A percentile compares a stretch with the other conserved stretches of the same genome.
phyloP scores from a whole-genome alignment of 2,113 vertebrate genomes.

The Rhinopithecus roxellana region DNA sequence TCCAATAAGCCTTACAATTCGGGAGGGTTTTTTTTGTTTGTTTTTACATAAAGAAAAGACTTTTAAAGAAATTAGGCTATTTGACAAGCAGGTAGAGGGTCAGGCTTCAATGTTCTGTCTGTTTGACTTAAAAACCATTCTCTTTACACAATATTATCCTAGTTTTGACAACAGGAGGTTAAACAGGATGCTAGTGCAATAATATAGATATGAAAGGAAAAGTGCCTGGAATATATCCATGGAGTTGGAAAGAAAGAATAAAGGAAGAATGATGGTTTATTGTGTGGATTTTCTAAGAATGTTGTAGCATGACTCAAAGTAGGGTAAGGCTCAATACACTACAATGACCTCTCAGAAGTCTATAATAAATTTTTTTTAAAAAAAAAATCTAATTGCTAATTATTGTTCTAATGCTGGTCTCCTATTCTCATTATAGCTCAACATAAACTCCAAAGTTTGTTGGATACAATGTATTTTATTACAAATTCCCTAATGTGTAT shows the following conservation, averaged over 20 bases:
- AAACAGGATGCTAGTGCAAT: neutral
- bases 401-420: neutral
- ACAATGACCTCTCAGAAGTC: neutral
- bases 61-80: neutral
- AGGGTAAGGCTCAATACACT: neutral
- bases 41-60: neutral
- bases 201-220: neutral
- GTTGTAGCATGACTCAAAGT: neutral
- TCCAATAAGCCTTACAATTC: neutral
- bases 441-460: neutral
- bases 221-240: neutral
- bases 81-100: neutral
- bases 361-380: neutral
- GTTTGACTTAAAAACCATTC: slow-evolving; percentile 17
- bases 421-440: neutral
- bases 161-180: neutral
- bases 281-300: neutral
- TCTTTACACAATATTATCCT: neutral
- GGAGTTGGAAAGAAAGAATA: neutral
- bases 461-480: neutral
- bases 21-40: neutral
- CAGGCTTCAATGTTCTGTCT: neutral
- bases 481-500: neutral
- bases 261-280: neutral
- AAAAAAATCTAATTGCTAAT: neutral